These are phyloP conservation scores for Pissodes strobi DNA, from an alignment of 1,140 invertebrate species.

Conservation along the genomic window DNA sequence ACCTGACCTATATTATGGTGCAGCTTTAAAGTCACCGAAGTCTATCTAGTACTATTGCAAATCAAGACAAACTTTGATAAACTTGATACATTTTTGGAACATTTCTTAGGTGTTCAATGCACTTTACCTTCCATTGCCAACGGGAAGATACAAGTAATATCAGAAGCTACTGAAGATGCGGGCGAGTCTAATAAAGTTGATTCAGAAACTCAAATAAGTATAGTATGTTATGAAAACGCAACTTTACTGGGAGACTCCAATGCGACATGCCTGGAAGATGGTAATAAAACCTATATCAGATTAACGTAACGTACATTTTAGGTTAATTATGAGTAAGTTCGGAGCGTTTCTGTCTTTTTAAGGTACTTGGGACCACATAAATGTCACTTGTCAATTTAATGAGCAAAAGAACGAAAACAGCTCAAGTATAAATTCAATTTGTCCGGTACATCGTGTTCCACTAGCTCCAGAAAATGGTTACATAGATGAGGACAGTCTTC, in stretches of 20 bases:
- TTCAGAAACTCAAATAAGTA: constrained; percentile 58
- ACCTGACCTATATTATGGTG: too few relatives aligned
- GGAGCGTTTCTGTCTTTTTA: constrained; percentile 15
- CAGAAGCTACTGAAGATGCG: constrained; percentile 38
- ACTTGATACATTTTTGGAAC: too few relatives aligned
- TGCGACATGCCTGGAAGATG: constrained; percentile 59
- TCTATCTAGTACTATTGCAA: too few relatives aligned
- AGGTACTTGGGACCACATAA: constrained; percentile 54
- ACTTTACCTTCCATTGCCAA: constrained; percentile 37
- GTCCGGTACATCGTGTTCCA: constrained; percentile 45
- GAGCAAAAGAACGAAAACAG: not conserved
- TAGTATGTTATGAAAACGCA: constrained; percentile 57
- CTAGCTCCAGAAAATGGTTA: constrained; percentile 55
- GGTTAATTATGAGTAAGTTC: not conserved
- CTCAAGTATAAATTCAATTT: constrained; percentile 24
- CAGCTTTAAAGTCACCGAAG: too few relatives aligned
- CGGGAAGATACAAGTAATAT: constrained; percentile 50
- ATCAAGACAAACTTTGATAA: too few relatives aligned
- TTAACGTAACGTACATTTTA: constrained; percentile 1
- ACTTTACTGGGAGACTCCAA: constrained; percentile 54
- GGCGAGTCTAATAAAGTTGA: constrained; percentile 35
- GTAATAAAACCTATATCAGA: constrained; percentile 36
- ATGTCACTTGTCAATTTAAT: constrained; percentile 52
- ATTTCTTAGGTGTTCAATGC: constrained; percentile 50
- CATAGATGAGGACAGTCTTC: constrained; percentile 47